A percentile compares a stretch with the other conserved stretches of the same genome.
phyloP scores from a whole-genome alignment of 2,888 invertebrate species.

The Venusia cambrica region DNA sequence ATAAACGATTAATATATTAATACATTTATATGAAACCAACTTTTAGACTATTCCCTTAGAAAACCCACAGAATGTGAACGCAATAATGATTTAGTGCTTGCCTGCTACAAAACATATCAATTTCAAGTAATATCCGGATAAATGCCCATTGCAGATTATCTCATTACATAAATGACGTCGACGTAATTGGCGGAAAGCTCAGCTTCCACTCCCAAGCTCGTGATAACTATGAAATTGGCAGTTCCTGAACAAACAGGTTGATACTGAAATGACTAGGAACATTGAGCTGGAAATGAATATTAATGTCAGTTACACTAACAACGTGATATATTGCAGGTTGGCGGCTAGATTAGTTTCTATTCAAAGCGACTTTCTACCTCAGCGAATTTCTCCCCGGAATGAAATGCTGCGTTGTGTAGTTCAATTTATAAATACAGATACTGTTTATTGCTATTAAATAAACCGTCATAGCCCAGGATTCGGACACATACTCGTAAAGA shows the following conservation, averaged over 20 bases:
- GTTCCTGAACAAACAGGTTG: constrained; percentile 22
- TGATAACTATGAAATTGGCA: constrained; percentile 13
- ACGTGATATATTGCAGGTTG: constrained; percentile 57
- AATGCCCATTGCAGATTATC: constrained; percentile 12
- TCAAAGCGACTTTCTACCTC: constrained; percentile 67
- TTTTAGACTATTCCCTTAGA: no score
- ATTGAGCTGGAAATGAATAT: constrained; percentile 54
- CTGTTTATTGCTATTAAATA: constrained; percentile 10
- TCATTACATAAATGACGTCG: constrained; percentile 9
- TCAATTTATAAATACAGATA: constrained; percentile 13
- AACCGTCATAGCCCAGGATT: constrained; percentile 1
- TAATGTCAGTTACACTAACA: constrained; percentile 51
- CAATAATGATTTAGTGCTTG: no score
- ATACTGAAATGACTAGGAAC: constrained; percentile 35
- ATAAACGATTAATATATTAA: no score
- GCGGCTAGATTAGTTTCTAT: constrained; percentile 67
- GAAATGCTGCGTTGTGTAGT: constrained; percentile 37
- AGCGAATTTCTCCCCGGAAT: constrained; percentile 53
- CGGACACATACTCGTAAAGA: constrained; percentile 13
- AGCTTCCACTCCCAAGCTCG: constrained; percentile 11
- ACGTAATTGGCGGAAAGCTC: constrained; percentile 10
- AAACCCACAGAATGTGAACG: no score
- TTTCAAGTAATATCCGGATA: constrained; percentile 10
- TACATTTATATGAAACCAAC: no score
- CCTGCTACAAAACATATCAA: constrained; percentile 12